Evolutionary conservation across 2,888 invertebrate genomes (phyloP), one percentile per base, ranked within the genome.

Genomic region (Choreutis nemorana): DNA sequence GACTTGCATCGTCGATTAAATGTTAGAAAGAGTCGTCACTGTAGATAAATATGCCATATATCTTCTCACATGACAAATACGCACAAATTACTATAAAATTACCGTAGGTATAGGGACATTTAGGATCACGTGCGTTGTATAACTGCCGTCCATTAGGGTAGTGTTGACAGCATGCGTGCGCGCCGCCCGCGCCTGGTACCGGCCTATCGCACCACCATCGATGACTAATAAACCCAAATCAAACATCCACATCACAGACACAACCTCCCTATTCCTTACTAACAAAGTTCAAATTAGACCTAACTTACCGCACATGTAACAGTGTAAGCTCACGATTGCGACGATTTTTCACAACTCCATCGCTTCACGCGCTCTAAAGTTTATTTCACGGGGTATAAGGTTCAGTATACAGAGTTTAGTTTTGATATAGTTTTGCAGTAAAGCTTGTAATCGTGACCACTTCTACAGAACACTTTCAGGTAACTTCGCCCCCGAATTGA

Each of bases 141-240:
- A 75, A 75, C 70, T 64, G 72, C 67, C 73, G 75, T 78, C 71
- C 77, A 77, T 78, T 78, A 78, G 72, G 63, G 66, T 62, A 56
- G 75, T 70, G 78, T 75, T 75, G 78, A 78, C 78, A 78, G 71
- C 46, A 68, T 75, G 77, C 75, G 77, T 75, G 77, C 75, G 77
- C 73, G 70, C 67, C 57, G 59, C 61, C 64, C 67, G 71, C 68
- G 55, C 55, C 56, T 63, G 64, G 77, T 65, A 63, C 77, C 68
- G 57, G 53, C 61, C 55, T 77, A 77, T 77, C 77, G 73, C 72
- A 49, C 66, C 75, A 72, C 73, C 77, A 77, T 75, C 78, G 72
- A 75, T 77, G 77, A 77, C 75, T 77, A 78, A 77, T 73, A 75
- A 68, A 70, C 68, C 56, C 44, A 50, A 39, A 48, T 54, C 44